Evolutionary conservation across 2,888 invertebrate genomes (phyloP).

Genomic region (Drosophila melanosoma): DNA sequence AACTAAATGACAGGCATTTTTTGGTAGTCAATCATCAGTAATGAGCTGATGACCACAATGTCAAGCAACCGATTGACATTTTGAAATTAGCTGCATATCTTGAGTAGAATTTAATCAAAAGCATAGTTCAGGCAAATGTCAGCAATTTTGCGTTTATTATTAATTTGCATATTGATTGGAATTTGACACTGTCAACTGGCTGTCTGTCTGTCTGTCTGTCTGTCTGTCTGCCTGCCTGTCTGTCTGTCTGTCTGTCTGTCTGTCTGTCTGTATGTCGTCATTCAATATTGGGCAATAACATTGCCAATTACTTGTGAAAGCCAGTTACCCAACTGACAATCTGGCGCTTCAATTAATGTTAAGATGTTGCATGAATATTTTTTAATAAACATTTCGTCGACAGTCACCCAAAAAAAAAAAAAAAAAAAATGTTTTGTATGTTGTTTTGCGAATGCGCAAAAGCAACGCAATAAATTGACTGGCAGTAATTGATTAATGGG

Average conservation of each 20-base stretch:
- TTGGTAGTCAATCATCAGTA: not conserved
- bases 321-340: slow-evolving; percentile 27
- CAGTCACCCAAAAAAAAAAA: slow-evolving; percentile 20
- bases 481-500: slow-evolving; percentile 79
- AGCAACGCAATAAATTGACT: slow-evolving; percentile 66
- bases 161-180: slow-evolving; percentile 79
- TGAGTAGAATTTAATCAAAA: slow-evolving; percentile 67
- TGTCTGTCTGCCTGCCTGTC: too few relatives aligned
- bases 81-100: slow-evolving; percentile 28
- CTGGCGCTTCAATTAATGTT: slow-evolving; percentile 41
- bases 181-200: slow-evolving; percentile 62
- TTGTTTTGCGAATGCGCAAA: slow-evolving; percentile 27
- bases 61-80: slow-evolving; percentile 8
- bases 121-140: slow-evolving; percentile 52
- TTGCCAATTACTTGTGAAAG: slow-evolving; percentile 40
- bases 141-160: slow-evolving; percentile 77
- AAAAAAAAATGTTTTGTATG: slow-evolving; percentile 3
- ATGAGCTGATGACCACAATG: slow-evolving; percentile 20
- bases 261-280: slow-evolving; percentile 17
- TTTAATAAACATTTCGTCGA: slow-evolving; percentile 56
- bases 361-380: slow-evolving; percentile 47
- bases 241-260: slow-evolving; percentile 53
- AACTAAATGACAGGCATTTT: not conserved
- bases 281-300: slow-evolving; percentile 61
- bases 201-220: slow-evolving; percentile 31